Evolutionary conservation across 1,140 invertebrate genomes (phyloP), one percentile per base, ranked within the genome.

Genomic region (Yoshiicerus persimilis): DNA sequence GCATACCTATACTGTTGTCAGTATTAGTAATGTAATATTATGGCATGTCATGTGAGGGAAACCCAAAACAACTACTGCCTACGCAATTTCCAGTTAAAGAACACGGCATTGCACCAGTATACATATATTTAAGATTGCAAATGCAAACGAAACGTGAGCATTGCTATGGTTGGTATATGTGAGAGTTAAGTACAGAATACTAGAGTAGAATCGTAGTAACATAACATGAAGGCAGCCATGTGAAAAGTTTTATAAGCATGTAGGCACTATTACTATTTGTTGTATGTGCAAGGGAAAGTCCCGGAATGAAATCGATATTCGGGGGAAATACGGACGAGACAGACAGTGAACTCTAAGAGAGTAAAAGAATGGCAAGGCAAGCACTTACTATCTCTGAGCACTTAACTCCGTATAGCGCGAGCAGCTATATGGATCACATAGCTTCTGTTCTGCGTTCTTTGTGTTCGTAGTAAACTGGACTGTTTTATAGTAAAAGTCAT

Each of bases 271-370:
- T 13, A 11, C 27, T 70, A 80, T 80, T n/a, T n/a, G n/a, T n/a
- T n/a, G n/a, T n/a, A 16, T 80, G 16, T 30, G 32, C 16, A 36
- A 80, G 75, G 75, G 75, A 80, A 80, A 80, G 75, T 80, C 75
- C 75, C 75, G 75, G n/a, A 80, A 70, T 70, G 66, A 70, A 70
- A 80, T 80, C 75, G 75, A 80, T 80, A 80, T 80, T 80, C 75
- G 75, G 75, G 75, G 75, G 34, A 80, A 80, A 36, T 80, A 80
- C 75, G n/a, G 32, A 80, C 30, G 27, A 38, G 20, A 80, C 27
- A 80, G 75, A 80, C 75, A 80, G 75, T 36, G 30, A 80, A 38
- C 75, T 34, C 75, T 20, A 32, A 70, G 32, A 30, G 20, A 25
- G 64, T 70, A 70, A 10, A 36, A 38, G 75, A 80, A 80, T 80